Evolutionary conservation across 64 coral and sea anemone species (phyloP).

Genomic region (Catalaphyllia jardinei): DNA sequence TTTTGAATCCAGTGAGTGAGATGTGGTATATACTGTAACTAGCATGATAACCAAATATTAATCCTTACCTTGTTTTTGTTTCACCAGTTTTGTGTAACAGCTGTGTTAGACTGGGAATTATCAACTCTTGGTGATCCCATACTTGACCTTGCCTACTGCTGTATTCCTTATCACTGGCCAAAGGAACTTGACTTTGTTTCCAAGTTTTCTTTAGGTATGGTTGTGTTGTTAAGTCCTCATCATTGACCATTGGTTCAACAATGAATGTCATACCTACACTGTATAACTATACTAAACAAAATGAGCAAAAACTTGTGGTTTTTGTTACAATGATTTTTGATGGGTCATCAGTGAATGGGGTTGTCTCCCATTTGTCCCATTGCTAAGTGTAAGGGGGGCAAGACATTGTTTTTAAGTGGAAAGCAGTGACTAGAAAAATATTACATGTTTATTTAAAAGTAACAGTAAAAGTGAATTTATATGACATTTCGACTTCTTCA

Average conservation of each 20-base stretch:
- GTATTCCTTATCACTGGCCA: constrained; percentile 66
- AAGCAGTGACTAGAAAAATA: too few species aligned
- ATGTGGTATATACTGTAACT: too few species aligned
- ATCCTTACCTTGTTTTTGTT: neutral
- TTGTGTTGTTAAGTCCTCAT: neutral
- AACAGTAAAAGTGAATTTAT: too few species aligned
- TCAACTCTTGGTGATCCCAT: constrained; percentile 91
- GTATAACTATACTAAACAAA: neutral
- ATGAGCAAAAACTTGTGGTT: neutral
- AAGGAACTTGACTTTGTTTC: constrained; percentile 45
- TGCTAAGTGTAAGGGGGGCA: too few species aligned
- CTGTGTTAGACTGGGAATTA: constrained; percentile 96
- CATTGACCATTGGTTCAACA: too few species aligned
- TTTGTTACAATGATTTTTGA: too few species aligned
- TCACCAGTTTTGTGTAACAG: constrained; percentile 40
- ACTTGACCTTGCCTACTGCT: constrained; percentile 75
- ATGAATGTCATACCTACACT: too few species aligned
- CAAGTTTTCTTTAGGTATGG: constrained; percentile 23
- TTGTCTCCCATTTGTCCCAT: too few species aligned
- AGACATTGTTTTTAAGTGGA: too few species aligned
- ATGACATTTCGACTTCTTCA: too few species aligned
- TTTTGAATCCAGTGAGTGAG: neutral
- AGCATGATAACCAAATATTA: neutral
- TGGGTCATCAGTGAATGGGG: too few species aligned
- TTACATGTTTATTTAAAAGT: too few species aligned